Base-by-base conservation (phyloP, 1,140 invertebrate species). In the Cotesia vestalis region DNA sequence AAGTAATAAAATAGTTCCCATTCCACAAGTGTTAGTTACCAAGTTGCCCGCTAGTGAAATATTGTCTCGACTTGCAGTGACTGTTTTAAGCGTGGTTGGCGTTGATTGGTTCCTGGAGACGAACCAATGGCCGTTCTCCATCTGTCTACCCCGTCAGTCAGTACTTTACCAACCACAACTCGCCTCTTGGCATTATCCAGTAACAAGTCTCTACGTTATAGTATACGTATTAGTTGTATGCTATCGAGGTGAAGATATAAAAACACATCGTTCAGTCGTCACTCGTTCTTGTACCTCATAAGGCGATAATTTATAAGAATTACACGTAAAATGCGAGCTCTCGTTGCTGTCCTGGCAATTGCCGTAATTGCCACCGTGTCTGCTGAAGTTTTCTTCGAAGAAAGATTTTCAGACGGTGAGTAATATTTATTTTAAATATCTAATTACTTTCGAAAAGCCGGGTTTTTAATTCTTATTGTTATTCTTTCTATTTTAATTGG, bases 391-490 rank as follows among this genome's bases (percentile, higher is more conserved):
- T 91, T 88, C 83, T 89, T 92, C 73, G 90, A 94, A 76, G 93
- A 94, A 81, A 92, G 91, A 76, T 94, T 94, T 83, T 79, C 78
- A n/a, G 92, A 93, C 84, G 92, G 92, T 93, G 87, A 91, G 90
- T 88, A 72, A 70, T 12, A 66, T 59, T 2, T 35, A 55, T 64
- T 72, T 9, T 46, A 9, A 9, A 40, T 8, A 17, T 17, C 17
- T 17, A 9, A 46, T 46, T 46, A 46, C 11, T 46, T 46, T 9
- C 40, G 6, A 46, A 62, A 70, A 71, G 71, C 64, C 60, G 52
- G 69, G 20, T 51, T 17, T 55, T 38, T 61, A 27, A 40, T 17
- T 60, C 8, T 64, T 53, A 35, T 40, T 27, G 38, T 55, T 46
- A 36, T 59, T 64, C 46, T 0, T 9, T 66, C 34, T 53, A 51